These are phyloP conservation scores for Chrysomallon squamiferum DNA, from an alignment of 1,140 invertebrate species.

Conservation along the genomic window DNA sequence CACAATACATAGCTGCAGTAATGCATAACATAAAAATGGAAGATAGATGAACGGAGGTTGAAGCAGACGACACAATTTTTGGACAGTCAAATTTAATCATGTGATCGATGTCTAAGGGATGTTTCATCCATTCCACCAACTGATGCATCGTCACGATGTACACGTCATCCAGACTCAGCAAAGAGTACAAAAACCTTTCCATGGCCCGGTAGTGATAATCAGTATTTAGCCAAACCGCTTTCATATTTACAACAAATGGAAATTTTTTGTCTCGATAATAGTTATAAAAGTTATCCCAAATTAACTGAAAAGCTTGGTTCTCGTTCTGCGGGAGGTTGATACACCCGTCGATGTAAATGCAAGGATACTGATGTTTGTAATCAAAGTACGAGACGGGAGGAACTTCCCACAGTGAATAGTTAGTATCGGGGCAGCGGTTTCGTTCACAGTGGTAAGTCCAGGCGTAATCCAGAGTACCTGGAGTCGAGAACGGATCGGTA, in stretches of 20 bases:
- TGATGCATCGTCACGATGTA: conserved; percentile 36
- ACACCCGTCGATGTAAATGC: conserved; percentile 41
- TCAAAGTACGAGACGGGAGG: conserved; percentile 29
- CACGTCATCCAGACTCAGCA: conserved; percentile 36
- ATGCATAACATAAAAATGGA: too few species aligned
- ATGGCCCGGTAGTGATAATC: conserved; percentile 23
- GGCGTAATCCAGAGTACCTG: conserved; percentile 35
- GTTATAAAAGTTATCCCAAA: conserved; percentile 42
- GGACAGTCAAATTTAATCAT: too few species aligned
- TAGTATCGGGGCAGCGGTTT: conserved; percentile 24
- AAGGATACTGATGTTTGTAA: conserved; percentile 19
- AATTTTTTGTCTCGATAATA: conserved; percentile 35
- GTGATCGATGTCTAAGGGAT: conserved; percentile 8
- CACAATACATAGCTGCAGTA: too few species aligned
- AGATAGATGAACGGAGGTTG: too few species aligned
- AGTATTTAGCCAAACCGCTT: conserved; percentile 36
- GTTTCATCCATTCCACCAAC: conserved; percentile 31
- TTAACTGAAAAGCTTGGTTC: conserved; percentile 33
- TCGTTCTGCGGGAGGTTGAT: conserved; percentile 19
- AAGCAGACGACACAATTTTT: too few species aligned
- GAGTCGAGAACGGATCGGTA: conserved; percentile 67
- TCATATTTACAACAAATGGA: conserved; percentile 45
- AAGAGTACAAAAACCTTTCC: conserved; percentile 31
- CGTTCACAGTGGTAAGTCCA: conserved; percentile 30
- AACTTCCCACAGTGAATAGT: conserved; percentile 34